Evolutionary conservation across 2,113 vertebrate genomes (phyloP).

Genomic region (Coptodon bakossiorum): DNA sequence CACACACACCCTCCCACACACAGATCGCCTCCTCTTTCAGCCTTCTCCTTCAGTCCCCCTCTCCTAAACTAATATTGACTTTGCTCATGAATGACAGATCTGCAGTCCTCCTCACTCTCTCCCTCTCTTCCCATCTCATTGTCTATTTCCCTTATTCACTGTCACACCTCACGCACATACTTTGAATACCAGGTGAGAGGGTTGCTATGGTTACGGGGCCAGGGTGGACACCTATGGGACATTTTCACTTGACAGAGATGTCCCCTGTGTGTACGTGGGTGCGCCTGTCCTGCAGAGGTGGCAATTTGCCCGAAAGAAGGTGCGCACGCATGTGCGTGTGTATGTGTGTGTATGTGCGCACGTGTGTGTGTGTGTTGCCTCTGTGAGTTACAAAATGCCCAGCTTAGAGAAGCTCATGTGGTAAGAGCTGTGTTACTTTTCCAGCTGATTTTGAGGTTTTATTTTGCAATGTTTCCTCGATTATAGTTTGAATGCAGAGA

Average conservation of each 20-base stretch:
- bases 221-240: conserved; percentile 46
- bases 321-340: neutral
- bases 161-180: conserved; percentile 45
- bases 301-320: neutral
- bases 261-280: conserved; percentile 7
- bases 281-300: neutral
- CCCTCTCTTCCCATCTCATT: conserved; percentile 25
- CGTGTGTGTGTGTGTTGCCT: neutral
- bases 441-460: neutral
- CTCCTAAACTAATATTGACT: conserved; percentile 61
- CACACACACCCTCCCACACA: neutral
- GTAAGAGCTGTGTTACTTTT: neutral
- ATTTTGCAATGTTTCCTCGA: neutral
- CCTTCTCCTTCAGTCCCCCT: conserved; percentile 9
- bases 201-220: conserved; percentile 74
- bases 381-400: neutral
- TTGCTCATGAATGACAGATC: conserved; percentile 46
- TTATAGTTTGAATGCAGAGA: neutral
- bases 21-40: neutral
- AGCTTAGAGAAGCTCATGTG: neutral
- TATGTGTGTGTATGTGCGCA: neutral
- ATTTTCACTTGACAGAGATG: conserved; percentile 44
- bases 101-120: neutral
- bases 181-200: conserved; percentile 67
- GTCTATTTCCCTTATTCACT: conserved; percentile 45